phyloP scores from a whole-genome alignment of 2,888 invertebrate species.

The Drosophila mimetica region DNA sequence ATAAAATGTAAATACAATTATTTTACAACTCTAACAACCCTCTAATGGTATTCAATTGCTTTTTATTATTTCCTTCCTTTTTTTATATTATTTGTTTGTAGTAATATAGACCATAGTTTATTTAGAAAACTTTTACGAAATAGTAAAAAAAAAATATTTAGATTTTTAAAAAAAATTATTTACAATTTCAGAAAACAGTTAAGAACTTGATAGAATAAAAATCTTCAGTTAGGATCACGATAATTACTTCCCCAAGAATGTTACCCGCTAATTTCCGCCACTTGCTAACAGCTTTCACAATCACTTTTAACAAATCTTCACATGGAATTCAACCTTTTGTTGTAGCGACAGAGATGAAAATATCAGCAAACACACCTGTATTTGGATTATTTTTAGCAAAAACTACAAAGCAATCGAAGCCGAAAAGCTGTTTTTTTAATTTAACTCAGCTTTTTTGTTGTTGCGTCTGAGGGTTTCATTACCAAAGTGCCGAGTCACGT shows the following conservation, averaged over 20 bases:
- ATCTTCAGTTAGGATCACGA: background rate
- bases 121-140: too few species aligned
- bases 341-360: background rate
- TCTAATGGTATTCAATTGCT: background rate
- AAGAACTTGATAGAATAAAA: too few species aligned
- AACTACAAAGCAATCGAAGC: constrained; percentile 60
- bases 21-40: too few species aligned
- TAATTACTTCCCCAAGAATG: constrained; percentile 18
- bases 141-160: too few species aligned
- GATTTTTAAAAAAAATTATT: too few species aligned
- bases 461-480: constrained; percentile 19
- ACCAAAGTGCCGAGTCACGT: constrained; percentile 67
- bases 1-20: too few species aligned
- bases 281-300: constrained; percentile 21
- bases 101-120: background rate
- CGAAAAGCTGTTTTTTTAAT: constrained; percentile 22
- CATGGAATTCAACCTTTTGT: background rate
- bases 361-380: constrained; percentile 17
- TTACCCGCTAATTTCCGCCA: background rate
- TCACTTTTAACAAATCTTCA: background rate
- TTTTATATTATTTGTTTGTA: background rate
- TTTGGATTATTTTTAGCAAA: constrained; percentile 63
- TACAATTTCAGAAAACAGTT: too few species aligned
- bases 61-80: too few species aligned
- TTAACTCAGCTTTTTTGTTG: constrained; percentile 11